A percentile compares a stretch with the other conserved stretches of the same genome.
These are phyloP conservation scores for Drosophila ogumai DNA, from an alignment of 1,140 invertebrate species.

Conservation along the genomic window DNA sequence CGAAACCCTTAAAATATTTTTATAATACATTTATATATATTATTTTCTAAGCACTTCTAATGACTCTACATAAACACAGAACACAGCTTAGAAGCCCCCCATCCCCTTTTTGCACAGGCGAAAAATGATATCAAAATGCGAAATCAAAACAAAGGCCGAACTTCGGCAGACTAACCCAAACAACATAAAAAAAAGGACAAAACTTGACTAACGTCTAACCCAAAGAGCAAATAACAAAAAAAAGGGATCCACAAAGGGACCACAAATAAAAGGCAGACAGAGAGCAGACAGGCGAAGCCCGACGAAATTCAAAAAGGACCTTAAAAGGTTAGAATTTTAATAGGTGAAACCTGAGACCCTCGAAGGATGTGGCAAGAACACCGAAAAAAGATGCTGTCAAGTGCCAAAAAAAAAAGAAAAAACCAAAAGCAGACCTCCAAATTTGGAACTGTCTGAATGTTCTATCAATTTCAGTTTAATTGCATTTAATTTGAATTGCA, in stretches of 20 bases:
- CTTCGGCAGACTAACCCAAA: constrained; percentile 43
- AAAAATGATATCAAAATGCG: constrained; percentile 69
- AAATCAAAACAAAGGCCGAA: constrained; percentile 72
- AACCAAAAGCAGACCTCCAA: background rate
- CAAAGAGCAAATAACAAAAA: constrained; percentile 24
- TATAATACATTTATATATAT: background rate
- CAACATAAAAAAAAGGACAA: constrained; percentile 45
- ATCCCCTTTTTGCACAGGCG: constrained; percentile 31
- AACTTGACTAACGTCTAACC: constrained; percentile 75
- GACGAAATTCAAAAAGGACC: constrained; percentile 5
- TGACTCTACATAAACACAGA: constrained; percentile 6
- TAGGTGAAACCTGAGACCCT: constrained; percentile 46
- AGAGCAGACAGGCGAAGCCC: constrained; percentile 49
- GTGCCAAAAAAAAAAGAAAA: constrained; percentile 23
- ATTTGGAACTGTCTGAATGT: constrained; percentile 15
- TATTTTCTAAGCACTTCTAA: constrained; percentile 9
- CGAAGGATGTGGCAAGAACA: constrained; percentile 25
- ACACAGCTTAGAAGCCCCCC: background rate
- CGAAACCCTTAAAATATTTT: background rate
- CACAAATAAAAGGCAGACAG: constrained; percentile 56
- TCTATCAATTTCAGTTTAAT: constrained; percentile 70
- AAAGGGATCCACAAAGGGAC: constrained; percentile 18
- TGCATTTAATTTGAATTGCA: constrained; percentile 71
- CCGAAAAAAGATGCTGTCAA: constrained; percentile 41
- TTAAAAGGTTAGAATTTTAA: constrained; percentile 28